A percentile compares a stretch with the other conserved stretches of the same genome.
These are phyloP conservation scores for Hanleya hanleyi DNA, from an alignment of 2,888 invertebrate genomes.

Conservation along the genomic window DNA sequence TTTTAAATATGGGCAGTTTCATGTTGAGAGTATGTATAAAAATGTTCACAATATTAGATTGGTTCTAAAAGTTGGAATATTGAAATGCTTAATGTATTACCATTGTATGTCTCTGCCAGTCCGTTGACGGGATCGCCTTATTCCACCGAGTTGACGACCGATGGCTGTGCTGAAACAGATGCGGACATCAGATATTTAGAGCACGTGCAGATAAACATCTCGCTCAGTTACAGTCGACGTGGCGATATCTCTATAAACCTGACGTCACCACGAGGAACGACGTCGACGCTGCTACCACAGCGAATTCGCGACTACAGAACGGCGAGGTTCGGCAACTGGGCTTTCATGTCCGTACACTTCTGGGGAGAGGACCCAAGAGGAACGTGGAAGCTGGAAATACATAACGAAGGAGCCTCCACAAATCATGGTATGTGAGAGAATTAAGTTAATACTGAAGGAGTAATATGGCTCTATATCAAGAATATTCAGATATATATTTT, in stretches of 20 bases:
- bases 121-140: constrained; percentile 71
- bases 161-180: constrained; percentile 90
- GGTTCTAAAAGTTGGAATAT: no score
- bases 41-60: no score
- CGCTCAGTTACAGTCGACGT: constrained; percentile 91
- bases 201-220: constrained; percentile 98
- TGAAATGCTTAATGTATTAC: no score
- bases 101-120: no score
- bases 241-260: constrained; percentile 89
- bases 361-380: constrained; percentile 84
- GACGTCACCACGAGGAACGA: constrained; percentile 68
- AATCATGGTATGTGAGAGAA: constrained; percentile 49
- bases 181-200: constrained; percentile 94
- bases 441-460: no score
- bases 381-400: constrained; percentile 73
- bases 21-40: no score
- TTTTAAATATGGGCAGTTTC: no score
- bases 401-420: constrained; percentile 62
- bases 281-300: constrained; percentile 92
- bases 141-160: constrained; percentile 76
- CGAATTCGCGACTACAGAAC: constrained; percentile 80
- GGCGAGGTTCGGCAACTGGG: constrained; percentile 98
- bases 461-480: no score
- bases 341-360: constrained; percentile 98
- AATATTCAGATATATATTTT: no score